Evolutionary conservation across 2,797 vertebrate genomes (phyloP).

Genomic region (Micrastur ruficollis): DNA sequence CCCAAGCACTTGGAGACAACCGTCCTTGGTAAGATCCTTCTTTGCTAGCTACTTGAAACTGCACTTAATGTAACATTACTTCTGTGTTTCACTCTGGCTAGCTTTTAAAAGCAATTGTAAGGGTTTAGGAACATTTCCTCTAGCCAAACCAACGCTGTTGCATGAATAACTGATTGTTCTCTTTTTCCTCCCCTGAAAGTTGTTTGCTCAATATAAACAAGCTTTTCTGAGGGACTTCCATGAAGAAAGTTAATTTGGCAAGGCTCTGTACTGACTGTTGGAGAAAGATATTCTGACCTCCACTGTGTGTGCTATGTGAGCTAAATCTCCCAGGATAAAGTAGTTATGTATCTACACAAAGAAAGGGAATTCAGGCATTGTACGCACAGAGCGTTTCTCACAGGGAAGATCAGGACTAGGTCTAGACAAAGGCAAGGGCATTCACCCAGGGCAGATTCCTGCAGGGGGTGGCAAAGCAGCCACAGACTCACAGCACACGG

Average conservation of each 20-base stretch:
- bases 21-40: background rate
- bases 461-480: background rate
- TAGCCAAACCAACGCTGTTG: background rate
- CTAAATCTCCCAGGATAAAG: background rate
- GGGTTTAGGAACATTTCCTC: slow-evolving; percentile 39
- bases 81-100: slow-evolving; percentile 6
- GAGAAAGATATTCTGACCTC: background rate
- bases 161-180: slow-evolving; percentile 57
- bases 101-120: slow-evolving; percentile 41
- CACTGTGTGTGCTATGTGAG: background rate
- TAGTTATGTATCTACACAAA: background rate
- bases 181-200: slow-evolving; percentile 14
- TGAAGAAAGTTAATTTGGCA: slow-evolving; percentile 5
- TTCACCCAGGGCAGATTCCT: background rate
- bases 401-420: background rate
- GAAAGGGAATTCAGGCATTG: background rate
- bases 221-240: background rate
- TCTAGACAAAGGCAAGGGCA: background rate
- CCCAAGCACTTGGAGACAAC: background rate
- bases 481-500: background rate
- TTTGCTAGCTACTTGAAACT: background rate
- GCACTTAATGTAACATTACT: background rate
- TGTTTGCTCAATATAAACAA: slow-evolving; percentile 42
- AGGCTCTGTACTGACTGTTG: background rate
- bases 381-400: background rate